phyloP scores from a whole-genome alignment of 1,140 invertebrate species.

The Tetramorium simillimum region DNA sequence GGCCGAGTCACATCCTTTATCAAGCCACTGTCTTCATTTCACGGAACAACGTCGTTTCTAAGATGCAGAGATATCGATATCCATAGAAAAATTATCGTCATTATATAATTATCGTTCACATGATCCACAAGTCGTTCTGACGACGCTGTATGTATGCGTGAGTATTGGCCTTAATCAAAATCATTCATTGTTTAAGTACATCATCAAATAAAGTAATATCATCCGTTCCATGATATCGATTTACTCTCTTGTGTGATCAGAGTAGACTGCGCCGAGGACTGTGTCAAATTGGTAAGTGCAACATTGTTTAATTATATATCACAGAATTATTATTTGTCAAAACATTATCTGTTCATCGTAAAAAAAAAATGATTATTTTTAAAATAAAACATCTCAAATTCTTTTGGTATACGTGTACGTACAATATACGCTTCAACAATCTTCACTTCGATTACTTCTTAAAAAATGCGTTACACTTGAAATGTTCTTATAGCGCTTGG shows the following conservation, averaged over 20 bases:
- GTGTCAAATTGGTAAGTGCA: slow-evolving; percentile 34
- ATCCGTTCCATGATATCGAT: slow-evolving; percentile 79
- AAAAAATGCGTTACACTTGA: slow-evolving; percentile 3
- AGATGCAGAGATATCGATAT: slow-evolving; percentile 10
- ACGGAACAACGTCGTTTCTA: slow-evolving; percentile 11
- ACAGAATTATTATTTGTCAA: not conserved
- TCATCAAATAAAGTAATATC: slow-evolving; percentile 83
- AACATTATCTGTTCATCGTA: not conserved
- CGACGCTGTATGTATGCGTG: slow-evolving; percentile 43
- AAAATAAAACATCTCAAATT: not conserved
- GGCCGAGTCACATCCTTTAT: slow-evolving; percentile 46
- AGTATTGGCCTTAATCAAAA: slow-evolving; percentile 64
- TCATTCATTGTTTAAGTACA: slow-evolving; percentile 81
- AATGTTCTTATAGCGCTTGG: slow-evolving; percentile 43
- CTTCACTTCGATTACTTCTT: slow-evolving; percentile 9
- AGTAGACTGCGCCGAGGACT: not conserved
- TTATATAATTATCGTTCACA: slow-evolving; percentile 35
- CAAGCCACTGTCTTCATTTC: slow-evolving; percentile 40
- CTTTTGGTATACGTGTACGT: not conserved
- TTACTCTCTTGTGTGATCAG: slow-evolving; percentile 17
- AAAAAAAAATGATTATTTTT: not conserved
- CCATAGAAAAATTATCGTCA: slow-evolving; percentile 8
- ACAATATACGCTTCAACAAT: not conserved
- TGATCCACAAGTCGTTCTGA: slow-evolving; percentile 4
- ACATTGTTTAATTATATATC: not conserved